Conservation (phyloP, 2,888 invertebrate species). For the Leucophenga montana region DNA sequence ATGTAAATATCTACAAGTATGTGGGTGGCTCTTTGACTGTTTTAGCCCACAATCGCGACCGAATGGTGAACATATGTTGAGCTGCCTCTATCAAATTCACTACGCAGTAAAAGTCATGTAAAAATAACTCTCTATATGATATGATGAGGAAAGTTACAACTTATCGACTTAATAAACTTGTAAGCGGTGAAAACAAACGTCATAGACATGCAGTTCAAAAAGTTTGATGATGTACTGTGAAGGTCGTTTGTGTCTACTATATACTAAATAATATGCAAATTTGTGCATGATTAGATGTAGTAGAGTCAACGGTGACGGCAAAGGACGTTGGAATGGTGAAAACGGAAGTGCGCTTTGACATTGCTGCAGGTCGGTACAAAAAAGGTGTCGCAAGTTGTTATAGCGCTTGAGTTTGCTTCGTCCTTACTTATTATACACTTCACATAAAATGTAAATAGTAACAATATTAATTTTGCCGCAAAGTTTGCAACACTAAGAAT, state of each 20-base stretch:
- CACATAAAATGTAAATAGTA: background rate
- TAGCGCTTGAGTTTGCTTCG: conserved; percentile 50
- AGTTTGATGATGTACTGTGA: background rate
- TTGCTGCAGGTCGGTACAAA: conserved; percentile 32
- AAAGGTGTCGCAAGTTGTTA: conserved; percentile 8
- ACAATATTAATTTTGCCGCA: conserved; percentile 7
- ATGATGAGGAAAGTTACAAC: conserved; percentile 15
- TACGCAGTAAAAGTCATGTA: too few species aligned
- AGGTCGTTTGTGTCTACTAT: conserved; percentile 5
- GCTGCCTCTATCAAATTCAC: too few species aligned
- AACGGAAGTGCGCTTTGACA: conserved; percentile 41
- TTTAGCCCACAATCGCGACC: too few species aligned
- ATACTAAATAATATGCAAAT: background rate
- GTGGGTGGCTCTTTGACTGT: too few species aligned
- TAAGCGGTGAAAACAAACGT: conserved; percentile 13
- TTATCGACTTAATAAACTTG: conserved; percentile 60
- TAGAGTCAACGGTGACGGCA: too few species aligned
- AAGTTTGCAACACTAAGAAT: background rate
- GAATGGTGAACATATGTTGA: too few species aligned
- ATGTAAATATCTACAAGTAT: too few species aligned
- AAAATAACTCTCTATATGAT: background rate
- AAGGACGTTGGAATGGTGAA: background rate
- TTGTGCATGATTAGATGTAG: too few species aligned
- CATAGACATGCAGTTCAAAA: background rate
- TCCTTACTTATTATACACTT: conserved; percentile 48